phyloP scores from a whole-genome alignment of 2,113 vertebrate species.

The Alaudala cheleensis region DNA sequence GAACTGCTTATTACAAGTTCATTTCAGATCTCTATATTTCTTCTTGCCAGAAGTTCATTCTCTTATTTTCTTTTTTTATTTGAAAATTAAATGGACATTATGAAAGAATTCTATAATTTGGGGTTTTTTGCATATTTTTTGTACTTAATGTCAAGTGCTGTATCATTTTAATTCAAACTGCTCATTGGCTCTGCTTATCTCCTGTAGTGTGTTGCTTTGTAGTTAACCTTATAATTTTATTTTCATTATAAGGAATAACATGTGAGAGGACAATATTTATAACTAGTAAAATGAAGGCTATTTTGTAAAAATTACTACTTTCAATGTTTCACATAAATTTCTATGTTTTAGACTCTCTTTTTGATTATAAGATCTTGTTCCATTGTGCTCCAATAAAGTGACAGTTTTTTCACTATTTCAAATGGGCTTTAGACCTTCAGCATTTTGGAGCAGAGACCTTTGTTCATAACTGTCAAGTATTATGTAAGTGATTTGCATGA shows the following conservation, averaged over 20 bases:
- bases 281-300: background rate
- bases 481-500: background rate
- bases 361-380: background rate
- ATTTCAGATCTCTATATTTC: background rate
- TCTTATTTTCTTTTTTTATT: background rate
- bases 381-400: background rate
- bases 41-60: background rate
- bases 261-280: background rate
- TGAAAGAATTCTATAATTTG: background rate
- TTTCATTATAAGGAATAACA: background rate
- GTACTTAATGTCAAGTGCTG: background rate
- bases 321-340: background rate
- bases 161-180: background rate
- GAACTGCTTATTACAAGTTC: background rate
- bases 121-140: accelerated
- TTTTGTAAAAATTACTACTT: background rate
- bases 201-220: background rate
- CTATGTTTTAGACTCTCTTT: background rate
- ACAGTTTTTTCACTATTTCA: background rate
- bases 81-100: background rate
- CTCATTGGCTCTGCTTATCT: background rate
- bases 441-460: background rate
- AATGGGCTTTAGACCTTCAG: background rate
- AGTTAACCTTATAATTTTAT: background rate
- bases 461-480: background rate